Conservation (phyloP, 2,888 invertebrate genomes). For the Amitus sp. region DNA sequence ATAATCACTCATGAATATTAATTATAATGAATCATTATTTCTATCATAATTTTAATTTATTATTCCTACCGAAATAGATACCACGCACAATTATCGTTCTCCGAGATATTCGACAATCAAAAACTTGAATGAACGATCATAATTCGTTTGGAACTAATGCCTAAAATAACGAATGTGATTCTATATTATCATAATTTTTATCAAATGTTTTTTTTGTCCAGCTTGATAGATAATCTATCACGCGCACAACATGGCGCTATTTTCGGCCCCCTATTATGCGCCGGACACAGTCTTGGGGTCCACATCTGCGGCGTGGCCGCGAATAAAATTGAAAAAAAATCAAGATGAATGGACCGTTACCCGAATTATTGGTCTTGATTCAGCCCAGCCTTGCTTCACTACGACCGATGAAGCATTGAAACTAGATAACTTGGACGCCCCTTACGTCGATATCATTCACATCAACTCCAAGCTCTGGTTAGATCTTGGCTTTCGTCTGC, state of each 20-base stretch:
- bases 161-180: too few species aligned
- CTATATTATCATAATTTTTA: too few species aligned
- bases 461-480: constrained; percentile 70
- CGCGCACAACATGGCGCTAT: background rate
- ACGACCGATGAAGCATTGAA: constrained; percentile 65
- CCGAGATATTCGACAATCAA: too few species aligned
- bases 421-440: constrained; percentile 70
- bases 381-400: constrained; percentile 74
- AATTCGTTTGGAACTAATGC: too few species aligned
- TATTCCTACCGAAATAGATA: too few species aligned
- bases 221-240: constrained; percentile 11
- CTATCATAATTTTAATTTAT: too few species aligned
- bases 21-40: too few species aligned
- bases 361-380: constrained; percentile 70
- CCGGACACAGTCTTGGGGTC: constrained; percentile 74
- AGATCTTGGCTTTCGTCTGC: constrained; percentile 71
- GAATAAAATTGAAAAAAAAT: constrained; percentile 66
- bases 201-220: too few species aligned
- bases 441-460: constrained; percentile 73
- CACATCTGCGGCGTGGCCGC: constrained; percentile 72
- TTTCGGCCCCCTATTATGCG: constrained; percentile 67
- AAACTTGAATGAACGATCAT: too few species aligned
- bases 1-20: too few species aligned
- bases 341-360: constrained; percentile 53
- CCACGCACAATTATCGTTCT: too few species aligned